Base-by-base conservation (phyloP, 37 sponge, comb jelly and placozoan species). In the Hormiphora californensis region DNA sequence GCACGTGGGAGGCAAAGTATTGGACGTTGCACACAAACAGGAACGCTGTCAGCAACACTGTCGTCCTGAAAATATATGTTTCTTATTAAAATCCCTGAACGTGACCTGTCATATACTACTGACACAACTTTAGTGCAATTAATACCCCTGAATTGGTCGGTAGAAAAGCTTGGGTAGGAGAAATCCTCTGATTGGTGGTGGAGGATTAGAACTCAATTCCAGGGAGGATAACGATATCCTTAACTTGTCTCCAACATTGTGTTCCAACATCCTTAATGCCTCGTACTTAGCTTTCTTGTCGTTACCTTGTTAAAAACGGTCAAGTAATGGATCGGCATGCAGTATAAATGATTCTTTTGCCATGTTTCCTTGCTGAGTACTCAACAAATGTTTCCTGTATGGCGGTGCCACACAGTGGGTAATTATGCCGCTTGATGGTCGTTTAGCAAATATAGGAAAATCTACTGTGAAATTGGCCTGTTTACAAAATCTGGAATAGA, bases 11-110 rank as follows among this genome's bases (percentile, higher is more conserved):
- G 3, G 81, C 81, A 19, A 73, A 73, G 81, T 73, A 73, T 46
- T 73, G 81, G n/a, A 73, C 81, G 81, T 73, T 73, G 25, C 81
- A 73, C 25, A 73, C 81, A 33, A 73, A 17, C 41, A 73, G 32
- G 46, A 73, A 73, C 11, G 81, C 35, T 40, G 81, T 33, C 46
- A 73, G 25, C 81, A 73, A 30, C 0, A 73, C 43, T 28, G 81
- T 73, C 2, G 81, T 73, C 17, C 81, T 40, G 46, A n/a, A 30
- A 33, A n/a, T 17, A 49, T 17, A 49, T 49, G 15, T 15, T 15
- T 17, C 53, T 9, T 17, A 49, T 49, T 49, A 49, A 17, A 49
- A 49, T 49, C 9, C 53, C 53, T 17, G 15, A 9, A 9, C 53
- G 53, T 15, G 53, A 49, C 19, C 59, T 19, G 25, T 9, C 9